Evolutionary conservation across 2,797 vertebrate genomes (phyloP).

Genomic region (Hozukius guyotensis): DNA sequence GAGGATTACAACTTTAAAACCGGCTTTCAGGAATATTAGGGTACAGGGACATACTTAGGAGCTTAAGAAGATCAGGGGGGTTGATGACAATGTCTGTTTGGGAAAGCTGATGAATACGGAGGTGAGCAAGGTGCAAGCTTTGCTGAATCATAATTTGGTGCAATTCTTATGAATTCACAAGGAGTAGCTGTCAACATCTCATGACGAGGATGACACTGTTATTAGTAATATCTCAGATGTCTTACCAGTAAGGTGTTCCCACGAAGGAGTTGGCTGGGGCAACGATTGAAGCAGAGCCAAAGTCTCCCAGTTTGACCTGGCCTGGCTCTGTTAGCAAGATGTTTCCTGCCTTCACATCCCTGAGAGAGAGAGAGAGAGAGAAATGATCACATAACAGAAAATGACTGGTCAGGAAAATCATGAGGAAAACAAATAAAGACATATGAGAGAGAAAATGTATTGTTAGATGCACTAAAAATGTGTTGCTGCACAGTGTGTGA

Average conservation of each 20-base stretch:
- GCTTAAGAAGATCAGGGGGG: not conserved
- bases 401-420: conserved; percentile 11
- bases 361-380: conserved; percentile 31
- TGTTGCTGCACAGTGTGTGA: conserved; percentile 12
- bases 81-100: not conserved
- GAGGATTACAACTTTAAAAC: not conserved
- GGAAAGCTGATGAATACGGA: not conserved
- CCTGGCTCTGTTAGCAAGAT: conserved; percentile 94
- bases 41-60: not conserved
- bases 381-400: conserved; percentile 19
- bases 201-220: not conserved
- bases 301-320: conserved; percentile 94
- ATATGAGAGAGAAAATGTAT: conserved; percentile 8
- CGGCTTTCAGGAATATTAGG: not conserved
- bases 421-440: conserved; percentile 1
- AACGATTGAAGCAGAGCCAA: conserved; percentile 92
- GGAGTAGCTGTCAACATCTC: not conserved
- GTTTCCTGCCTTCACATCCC: conserved; percentile 96
- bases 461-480: conserved; percentile 16
- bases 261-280: conserved; percentile 95
- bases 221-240: not conserved
- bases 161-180: not conserved
- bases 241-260: conserved; percentile 94
- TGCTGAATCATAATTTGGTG: not conserved
- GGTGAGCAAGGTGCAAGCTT: not conserved